Evolutionary conservation across 2,888 invertebrate species (phyloP).

Genomic region (Adelphocoris suturalis): DNA sequence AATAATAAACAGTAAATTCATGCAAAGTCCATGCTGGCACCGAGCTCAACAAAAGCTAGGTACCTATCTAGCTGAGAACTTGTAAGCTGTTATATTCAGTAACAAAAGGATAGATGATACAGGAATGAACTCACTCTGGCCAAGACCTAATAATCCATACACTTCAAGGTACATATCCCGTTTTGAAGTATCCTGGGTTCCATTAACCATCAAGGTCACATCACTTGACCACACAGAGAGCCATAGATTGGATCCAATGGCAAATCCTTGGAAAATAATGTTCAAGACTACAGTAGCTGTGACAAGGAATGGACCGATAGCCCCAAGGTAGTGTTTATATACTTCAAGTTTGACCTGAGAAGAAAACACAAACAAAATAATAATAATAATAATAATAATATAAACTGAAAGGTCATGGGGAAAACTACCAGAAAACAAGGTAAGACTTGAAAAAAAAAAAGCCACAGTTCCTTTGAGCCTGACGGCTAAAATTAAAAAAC

Average conservation of each 20-base stretch:
- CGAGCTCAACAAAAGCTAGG: background rate
- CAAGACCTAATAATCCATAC: constrained; percentile 91
- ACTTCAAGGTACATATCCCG: constrained; percentile 91
- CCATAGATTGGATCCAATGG: constrained; percentile 92
- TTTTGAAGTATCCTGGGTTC: constrained; percentile 78
- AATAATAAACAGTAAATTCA: too few relatives aligned
- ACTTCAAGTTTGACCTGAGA: constrained; percentile 90
- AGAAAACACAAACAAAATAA: background rate
- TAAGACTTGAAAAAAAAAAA: background rate
- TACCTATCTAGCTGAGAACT: background rate
- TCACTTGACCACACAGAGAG: constrained; percentile 90
- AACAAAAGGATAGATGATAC: background rate
- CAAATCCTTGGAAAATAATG: constrained; percentile 89
- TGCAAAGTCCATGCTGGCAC: too few relatives aligned
- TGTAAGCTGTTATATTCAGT: background rate
- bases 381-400: background rate
- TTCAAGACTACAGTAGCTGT: constrained; percentile 89
- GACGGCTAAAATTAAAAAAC: too few relatives aligned
- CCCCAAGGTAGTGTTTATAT: constrained; percentile 92
- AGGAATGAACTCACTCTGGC: constrained; percentile 86
- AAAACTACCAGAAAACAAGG: background rate
- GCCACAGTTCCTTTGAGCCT: too few relatives aligned
- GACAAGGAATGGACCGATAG: constrained; percentile 88
- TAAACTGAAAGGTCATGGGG: background rate
- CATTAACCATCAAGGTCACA: constrained; percentile 78